Evolutionary conservation across 1,140 invertebrate species (phyloP).

Genomic region (Oreohelix idahoensis): DNA sequence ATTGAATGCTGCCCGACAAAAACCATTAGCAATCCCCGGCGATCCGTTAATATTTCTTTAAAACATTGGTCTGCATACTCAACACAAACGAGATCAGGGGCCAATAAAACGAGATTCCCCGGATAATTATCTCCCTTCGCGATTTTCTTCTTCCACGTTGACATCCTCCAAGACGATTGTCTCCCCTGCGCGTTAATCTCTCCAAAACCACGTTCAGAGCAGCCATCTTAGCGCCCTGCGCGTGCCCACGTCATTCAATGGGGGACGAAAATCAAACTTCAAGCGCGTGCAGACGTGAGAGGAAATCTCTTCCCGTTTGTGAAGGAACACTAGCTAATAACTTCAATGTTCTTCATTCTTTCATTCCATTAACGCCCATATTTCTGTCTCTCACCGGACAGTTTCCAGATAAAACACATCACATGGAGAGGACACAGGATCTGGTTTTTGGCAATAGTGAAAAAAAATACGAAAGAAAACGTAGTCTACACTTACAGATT

Average conservation of each 20-base stretch:
- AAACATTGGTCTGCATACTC: conserved; percentile 26
- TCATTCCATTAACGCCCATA: not conserved
- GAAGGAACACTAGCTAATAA: not conserved
- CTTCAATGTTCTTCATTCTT: not conserved
- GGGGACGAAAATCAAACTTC: conserved; percentile 18
- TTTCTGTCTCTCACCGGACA: not conserved
- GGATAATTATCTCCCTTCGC: conserved; percentile 16
- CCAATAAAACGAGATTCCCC: conserved; percentile 26
- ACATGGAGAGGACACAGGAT: no score
- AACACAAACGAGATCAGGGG: conserved; percentile 20
- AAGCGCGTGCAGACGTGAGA: conserved; percentile 24
- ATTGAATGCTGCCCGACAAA: not conserved
- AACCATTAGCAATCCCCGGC: not conserved
- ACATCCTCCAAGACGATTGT: conserved; percentile 7
- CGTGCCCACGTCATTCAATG: conserved; percentile 10
- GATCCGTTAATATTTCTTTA: conserved; percentile 24
- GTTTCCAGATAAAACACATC: no score
- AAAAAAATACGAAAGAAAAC: no score
- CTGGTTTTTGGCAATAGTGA: no score
- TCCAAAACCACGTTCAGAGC: conserved; percentile 16
- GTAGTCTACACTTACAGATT: no score
- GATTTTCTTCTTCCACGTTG: not conserved
- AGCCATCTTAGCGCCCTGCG: not conserved
- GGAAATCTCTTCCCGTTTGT: not conserved
- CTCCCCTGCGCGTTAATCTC: conserved; percentile 4